Conservation (phyloP, 2,888 invertebrate genomes). For the Plusia festucae region DNA sequence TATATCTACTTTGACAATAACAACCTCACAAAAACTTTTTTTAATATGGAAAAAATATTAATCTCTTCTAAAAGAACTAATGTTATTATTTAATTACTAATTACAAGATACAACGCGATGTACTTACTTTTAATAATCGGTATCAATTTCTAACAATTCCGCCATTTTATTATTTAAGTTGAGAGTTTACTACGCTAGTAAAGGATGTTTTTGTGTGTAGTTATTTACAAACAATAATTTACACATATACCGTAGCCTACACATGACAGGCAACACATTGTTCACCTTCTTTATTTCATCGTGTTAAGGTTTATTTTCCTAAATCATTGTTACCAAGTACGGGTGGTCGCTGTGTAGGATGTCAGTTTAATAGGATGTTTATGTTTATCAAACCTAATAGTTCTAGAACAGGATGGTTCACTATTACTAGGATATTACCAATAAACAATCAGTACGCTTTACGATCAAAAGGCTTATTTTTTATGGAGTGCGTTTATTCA, state of each 20-base stretch:
- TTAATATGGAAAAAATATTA: too few relatives aligned
- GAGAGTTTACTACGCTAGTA: neutral
- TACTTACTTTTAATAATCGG: too few relatives aligned
- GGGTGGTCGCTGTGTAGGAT: neutral
- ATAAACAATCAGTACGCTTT: neutral
- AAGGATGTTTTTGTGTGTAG: neutral
- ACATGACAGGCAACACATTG: neutral
- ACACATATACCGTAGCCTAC: neutral
- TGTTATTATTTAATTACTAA: too few relatives aligned
- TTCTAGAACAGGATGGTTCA: neutral
- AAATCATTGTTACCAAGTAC: neutral
- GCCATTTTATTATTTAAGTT: neutral
- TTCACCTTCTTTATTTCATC: neutral
- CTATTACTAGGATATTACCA: slow-evolving; percentile 4
- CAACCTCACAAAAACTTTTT: neutral
- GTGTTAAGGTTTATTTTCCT: neutral
- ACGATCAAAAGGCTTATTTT: too few relatives aligned
- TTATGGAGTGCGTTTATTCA: too few relatives aligned
- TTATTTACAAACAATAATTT: neutral
- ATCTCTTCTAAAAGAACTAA: too few relatives aligned
- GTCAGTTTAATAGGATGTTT: neutral
- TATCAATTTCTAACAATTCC: too few relatives aligned
- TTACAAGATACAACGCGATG: too few relatives aligned
- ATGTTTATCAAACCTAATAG: neutral
- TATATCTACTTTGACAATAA: neutral